Evolutionary conservation across 1,140 invertebrate genomes (phyloP).

Genomic region (Amyelois transitella): DNA sequence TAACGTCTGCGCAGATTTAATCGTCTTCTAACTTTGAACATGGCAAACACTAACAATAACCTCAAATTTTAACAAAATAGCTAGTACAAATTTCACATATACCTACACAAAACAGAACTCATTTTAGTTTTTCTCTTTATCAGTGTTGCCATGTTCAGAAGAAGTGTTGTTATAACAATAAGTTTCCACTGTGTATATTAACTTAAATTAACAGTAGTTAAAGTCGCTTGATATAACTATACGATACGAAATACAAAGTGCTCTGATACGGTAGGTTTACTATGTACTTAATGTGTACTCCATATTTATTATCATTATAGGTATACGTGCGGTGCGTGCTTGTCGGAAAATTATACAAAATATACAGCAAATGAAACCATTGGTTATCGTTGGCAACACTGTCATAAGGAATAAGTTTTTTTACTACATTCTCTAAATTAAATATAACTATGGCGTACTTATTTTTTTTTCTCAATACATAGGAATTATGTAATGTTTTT

Average conservation of each 20-base stretch:
- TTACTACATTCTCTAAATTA: not conserved
- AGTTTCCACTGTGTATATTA: constrained; percentile 32
- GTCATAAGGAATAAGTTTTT: not conserved
- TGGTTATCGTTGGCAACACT: not conserved
- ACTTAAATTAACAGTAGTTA: constrained; percentile 29
- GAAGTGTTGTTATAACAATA: constrained; percentile 37
- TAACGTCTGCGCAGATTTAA: not conserved
- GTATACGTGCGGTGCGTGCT: constrained; percentile 8
- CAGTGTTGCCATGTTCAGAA: constrained; percentile 22
- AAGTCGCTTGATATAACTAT: constrained; percentile 38
- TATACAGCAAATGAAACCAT: not conserved
- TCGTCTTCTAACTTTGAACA: not conserved
- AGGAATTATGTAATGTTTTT: not conserved
- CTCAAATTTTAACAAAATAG: constrained; percentile 6
- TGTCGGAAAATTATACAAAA: not conserved
- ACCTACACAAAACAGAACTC: not conserved
- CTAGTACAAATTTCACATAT: constrained; percentile 20
- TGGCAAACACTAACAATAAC: constrained; percentile 6
- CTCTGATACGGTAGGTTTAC: constrained; percentile 37
- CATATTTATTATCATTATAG: constrained; percentile 27
- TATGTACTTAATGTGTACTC: constrained; percentile 61
- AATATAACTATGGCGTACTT: not conserved
- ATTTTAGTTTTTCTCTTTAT: not conserved
- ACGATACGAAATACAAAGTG: constrained; percentile 33
- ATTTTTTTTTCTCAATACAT: not conserved